A percentile compares a stretch with the other conserved stretches of the same genome.
These are phyloP conservation scores for Lepidotrigona ventralis DNA, from an alignment of 1,140 invertebrate genomes.

Conservation along the genomic window DNA sequence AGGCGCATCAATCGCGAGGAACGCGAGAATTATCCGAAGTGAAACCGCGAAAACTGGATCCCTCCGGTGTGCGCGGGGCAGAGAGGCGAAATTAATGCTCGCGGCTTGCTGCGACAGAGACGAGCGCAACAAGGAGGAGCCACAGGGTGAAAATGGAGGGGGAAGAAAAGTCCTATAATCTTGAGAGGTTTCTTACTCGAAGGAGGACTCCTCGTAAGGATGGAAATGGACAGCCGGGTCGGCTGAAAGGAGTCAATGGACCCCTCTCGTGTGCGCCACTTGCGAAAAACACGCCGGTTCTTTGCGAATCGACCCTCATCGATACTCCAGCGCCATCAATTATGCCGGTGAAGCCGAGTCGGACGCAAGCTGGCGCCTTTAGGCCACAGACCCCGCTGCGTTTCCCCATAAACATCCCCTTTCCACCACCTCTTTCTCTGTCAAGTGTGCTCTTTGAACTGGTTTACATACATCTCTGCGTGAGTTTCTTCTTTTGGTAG, in stretches of 20 bases:
- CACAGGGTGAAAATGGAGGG: neutral
- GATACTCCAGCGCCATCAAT: conserved; percentile 60
- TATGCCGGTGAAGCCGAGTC: conserved; percentile 33
- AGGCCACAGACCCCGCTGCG: conserved; percentile 21
- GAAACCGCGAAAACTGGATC: conserved; percentile 39
- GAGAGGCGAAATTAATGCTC: conserved; percentile 56
- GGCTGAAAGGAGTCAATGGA: conserved; percentile 38
- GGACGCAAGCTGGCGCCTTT: conserved; percentile 30
- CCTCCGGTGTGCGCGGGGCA: neutral
- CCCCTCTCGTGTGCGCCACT: neutral
- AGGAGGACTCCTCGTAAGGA: neutral
- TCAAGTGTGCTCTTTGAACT: neutral
- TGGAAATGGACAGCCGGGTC: conserved; percentile 21
- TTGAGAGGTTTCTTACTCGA: conserved; percentile 58
- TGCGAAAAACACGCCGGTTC: conserved; percentile 37
- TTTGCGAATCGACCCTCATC: conserved; percentile 56
- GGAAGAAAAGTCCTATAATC: conserved; percentile 47
- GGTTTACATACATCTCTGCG: neutral
- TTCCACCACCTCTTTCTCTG: neutral
- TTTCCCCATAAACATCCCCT: conserved; percentile 39
- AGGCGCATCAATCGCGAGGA: conserved; percentile 38
- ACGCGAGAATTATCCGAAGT: conserved; percentile 28
- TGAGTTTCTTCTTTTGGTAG: neutral
- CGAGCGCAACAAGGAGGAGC: too few relatives aligned
- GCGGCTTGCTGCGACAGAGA: conserved; percentile 15